Conservation (phyloP, 2,797 vertebrate species). For the Orestias chungarensis region DNA sequence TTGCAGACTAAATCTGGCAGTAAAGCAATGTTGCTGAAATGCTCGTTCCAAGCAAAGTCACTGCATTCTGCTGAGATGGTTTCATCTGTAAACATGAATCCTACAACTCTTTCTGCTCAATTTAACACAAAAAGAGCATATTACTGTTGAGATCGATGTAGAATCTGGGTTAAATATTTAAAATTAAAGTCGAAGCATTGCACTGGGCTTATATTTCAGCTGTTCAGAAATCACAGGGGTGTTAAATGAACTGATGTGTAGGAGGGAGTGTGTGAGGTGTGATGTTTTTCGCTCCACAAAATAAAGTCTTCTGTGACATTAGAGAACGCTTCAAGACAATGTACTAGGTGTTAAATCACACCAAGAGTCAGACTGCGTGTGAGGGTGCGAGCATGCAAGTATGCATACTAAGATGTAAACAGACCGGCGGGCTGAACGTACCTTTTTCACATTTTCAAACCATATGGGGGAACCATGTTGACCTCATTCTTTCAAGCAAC, state of each 20-base stretch:
- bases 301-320: constrained; percentile 32
- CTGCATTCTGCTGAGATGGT: not conserved
- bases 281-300: constrained; percentile 30
- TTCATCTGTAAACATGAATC: constrained; percentile 1
- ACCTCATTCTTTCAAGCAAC: constrained; percentile 73
- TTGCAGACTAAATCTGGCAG: too few species aligned
- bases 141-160: not conserved
- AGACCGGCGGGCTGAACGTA: constrained; percentile 21
- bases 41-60: not conserved
- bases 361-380: constrained; percentile 46
- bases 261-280: constrained; percentile 24
- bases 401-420: constrained; percentile 27
- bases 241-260: constrained; percentile 23
- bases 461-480: constrained; percentile 61
- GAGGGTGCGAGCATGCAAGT: constrained; percentile 33
- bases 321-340: constrained; percentile 26
- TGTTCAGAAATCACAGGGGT: not conserved
- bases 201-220: not conserved
- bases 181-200: not conserved
- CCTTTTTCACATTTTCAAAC: constrained; percentile 35
- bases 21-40: not conserved
- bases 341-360: constrained; percentile 45
- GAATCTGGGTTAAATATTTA: constrained; percentile 4
- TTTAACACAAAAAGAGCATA: not conserved
- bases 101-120: not conserved